These are phyloP conservation scores for Cataglyphis albicans DNA, from an alignment of 2,888 invertebrate genomes.

Conservation along the genomic window DNA sequence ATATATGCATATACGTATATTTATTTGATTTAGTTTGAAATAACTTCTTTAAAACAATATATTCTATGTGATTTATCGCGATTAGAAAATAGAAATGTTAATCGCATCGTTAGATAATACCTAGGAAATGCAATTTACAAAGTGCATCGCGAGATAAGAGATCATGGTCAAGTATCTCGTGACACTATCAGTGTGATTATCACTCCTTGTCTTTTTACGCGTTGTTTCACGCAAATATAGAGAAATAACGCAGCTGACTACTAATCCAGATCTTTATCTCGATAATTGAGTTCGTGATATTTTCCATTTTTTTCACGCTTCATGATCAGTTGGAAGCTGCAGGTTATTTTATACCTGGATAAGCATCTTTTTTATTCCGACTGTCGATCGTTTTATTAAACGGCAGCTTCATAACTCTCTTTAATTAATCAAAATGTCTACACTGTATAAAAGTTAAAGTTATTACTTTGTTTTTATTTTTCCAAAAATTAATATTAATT, in stretches of 20 bases:
- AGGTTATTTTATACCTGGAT: slow-evolving; percentile 22
- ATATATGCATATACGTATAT: neutral
- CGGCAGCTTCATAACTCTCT: neutral
- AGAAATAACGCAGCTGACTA: slow-evolving; percentile 8
- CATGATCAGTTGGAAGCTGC: neutral
- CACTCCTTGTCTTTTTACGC: slow-evolving; percentile 28
- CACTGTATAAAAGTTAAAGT: neutral
- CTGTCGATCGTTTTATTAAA: neutral
- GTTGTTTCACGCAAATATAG: slow-evolving; percentile 16
- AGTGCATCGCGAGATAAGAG: slow-evolving; percentile 19
- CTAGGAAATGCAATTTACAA: neutral
- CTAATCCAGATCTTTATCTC: slow-evolving; percentile 28
- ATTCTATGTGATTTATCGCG: neutral
- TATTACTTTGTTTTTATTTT: neutral
- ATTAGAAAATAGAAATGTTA: neutral
- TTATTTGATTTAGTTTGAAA: neutral
- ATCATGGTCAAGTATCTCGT: neutral
- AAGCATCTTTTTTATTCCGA: slow-evolving; percentile 1
- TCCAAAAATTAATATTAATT: neutral
- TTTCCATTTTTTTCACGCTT: slow-evolving; percentile 16
- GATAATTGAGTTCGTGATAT: slow-evolving; percentile 34
- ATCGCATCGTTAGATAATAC: neutral
- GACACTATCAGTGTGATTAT: slow-evolving; percentile 28
- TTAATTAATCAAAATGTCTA: neutral
- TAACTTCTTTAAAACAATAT: neutral